Base-by-base conservation (phyloP, 2,888 invertebrate species). In the Aricia artaxerxes region DNA sequence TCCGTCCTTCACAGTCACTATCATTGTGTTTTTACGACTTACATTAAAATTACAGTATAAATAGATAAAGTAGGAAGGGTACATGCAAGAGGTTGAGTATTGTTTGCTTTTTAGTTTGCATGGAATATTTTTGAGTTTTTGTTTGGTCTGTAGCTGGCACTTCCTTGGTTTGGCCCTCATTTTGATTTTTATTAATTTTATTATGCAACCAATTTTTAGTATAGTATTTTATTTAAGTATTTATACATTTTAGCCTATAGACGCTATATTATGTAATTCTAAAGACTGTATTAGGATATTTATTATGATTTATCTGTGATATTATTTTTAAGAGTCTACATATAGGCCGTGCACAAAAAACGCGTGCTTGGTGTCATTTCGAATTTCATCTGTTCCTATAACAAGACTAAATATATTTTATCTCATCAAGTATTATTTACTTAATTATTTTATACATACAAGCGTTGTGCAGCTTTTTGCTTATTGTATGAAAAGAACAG, bases 91-190 rank as follows among this genome's bases (percentile, higher is more conserved):
- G 84, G 86, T 87, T 88, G 81, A 86, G 88, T 91, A 90, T 89
- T 88, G 85, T 86, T 84, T 86, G 92, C 92, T 94, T 93, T 69
- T 83, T 87, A 87, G 88, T 89, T 87, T 92, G 94, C 94, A 94
- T 94, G 94, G 86, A 84, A 73, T 87, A 88, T 79, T 83, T 57
- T 84, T 89, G 86, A 83, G 85, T 90, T 88, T 88, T 85, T 87
- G 86, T 88, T 86, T 91, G 87, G 89, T 92, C 91, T 90, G 93
- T 93, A 94, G 93, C 90, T 93, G 94, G 94, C 94, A 94, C 94
- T 90, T 92, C 90, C 90, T 90, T 93, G 93, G 94, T 93, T 93
- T 92, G 93, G 92, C 92, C 92, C 92, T 91, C 92, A 90, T 92
- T 88, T 91, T 88, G 80, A 83, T 85, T 85, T 87, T 84, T 83